Base-by-base conservation (phyloP, 92 coral and sea anemone genomes). In the Ricordea florida region DNA sequence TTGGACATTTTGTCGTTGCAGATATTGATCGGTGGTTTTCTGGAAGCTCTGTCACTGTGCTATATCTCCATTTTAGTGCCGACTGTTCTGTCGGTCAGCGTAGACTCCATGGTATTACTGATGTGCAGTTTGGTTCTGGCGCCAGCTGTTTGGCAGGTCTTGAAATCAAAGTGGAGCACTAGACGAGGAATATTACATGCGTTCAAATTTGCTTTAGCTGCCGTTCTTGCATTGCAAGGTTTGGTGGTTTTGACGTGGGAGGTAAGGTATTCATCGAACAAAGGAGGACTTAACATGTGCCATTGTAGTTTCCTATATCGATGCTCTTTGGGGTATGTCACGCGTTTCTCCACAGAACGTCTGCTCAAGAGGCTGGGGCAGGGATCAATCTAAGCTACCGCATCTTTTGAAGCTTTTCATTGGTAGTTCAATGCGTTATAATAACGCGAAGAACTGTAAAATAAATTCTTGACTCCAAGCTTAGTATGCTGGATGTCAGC, bases 121-220 rank as follows among this genome's bases (percentile, higher is more conserved):
- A 68, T 85, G 90, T 83, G 78, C 75, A 83, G 93, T 24, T 72
- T 89, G 50, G 17, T 67, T 51, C 31, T 89, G 70, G 66, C 60
- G 3, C 83, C 93, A 13, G 69, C 86, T 31, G 31, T 84, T 5
- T 79, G 87, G 81, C 90, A 89, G 31, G 73, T 26, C 6, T 14
- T 18, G 2, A 66, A 66, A 57, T 41, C 52, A 55, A 68, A 40
- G 10, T 43, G 48, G 24, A 41, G 30, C 8, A 49, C 36, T 15
- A n/a, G 1, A n/a, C 21, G 24, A 8, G 66, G 70, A 18, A 67
- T 33, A 27, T 27, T 32, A 10, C 27, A 28, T n/a, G 35, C 8
- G 46, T 7, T 51, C 25, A 50, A 55, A 41, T 83, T 69, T 45
- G 31, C 25, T 34, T 8, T 36, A 4, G 42, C 78, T 38, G 79